A percentile compares a stretch with the other conserved stretches of the same genome.
Conservation (phyloP, 2,113 vertebrate genomes). For the Thomomys bottae region DNA sequence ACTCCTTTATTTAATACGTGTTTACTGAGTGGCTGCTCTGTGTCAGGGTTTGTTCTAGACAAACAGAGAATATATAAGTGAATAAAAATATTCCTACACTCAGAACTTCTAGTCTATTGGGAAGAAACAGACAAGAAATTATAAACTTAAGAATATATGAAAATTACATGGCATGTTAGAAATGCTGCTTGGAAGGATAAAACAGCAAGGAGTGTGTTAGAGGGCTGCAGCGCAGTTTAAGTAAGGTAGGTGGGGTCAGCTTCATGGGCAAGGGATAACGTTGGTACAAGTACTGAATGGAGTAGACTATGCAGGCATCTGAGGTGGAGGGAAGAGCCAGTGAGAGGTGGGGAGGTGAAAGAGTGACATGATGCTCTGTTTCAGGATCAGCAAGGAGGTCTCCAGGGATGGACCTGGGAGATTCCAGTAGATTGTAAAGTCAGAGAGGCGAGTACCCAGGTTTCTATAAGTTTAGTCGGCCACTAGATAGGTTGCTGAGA, state of each 20-base stretch:
- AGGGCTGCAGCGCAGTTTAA: fast-evolving
- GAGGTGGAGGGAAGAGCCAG: not conserved
- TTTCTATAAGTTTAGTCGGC: fast-evolving
- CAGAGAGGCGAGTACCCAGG: not conserved
- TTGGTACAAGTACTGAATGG: fast-evolving
- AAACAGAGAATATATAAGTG: not conserved
- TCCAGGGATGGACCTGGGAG: not conserved
- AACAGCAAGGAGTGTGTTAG: not conserved
- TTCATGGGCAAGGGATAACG: no score
- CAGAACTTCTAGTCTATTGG: not conserved
- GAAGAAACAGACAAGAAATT: not conserved
- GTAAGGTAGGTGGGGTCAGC: not conserved
- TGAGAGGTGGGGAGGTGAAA: not conserved
- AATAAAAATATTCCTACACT: not conserved
- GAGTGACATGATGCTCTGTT: not conserved
- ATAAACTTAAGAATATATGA: not conserved
- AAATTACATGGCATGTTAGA: not conserved
- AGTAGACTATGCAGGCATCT: fast-evolving
- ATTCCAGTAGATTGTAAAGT: not conserved
- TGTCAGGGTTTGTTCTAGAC: not conserved
- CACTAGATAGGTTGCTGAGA: not conserved
- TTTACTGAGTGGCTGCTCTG: not conserved
- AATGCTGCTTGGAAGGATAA: not conserved
- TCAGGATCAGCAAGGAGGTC: not conserved
- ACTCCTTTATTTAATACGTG: not conserved